Conservation (phyloP, 2,888 invertebrate species). For the Abscondita cerata region DNA sequence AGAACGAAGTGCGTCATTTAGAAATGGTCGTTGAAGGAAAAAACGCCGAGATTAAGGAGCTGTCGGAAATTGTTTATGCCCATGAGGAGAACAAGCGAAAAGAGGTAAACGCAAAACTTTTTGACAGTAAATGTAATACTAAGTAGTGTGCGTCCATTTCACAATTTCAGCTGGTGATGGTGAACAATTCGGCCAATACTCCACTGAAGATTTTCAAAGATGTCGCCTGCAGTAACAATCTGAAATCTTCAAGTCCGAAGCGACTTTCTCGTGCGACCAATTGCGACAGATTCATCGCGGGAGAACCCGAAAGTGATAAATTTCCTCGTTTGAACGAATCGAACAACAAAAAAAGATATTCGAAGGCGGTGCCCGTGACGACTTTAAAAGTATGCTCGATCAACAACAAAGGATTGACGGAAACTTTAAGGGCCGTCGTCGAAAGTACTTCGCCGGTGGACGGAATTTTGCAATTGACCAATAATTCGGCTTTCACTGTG, state of each 20-base stretch:
- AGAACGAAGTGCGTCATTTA: neutral
- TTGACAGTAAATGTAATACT: no score
- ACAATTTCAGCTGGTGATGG: no score
- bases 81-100: neutral
- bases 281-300: neutral
- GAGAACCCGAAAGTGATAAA: neutral
- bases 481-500: conserved; percentile 23
- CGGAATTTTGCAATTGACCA: conserved; percentile 23
- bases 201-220: neutral
- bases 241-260: no score
- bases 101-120: neutral
- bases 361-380: conserved; percentile 10
- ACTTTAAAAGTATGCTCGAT: conserved; percentile 25
- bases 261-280: no score
- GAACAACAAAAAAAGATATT: neutral
- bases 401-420: conserved; percentile 20
- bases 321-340: neutral
- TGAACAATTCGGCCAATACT: no score
- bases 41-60: neutral
- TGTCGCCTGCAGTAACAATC: neutral
- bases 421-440: conserved; percentile 22
- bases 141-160: no score
- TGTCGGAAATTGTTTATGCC: neutral
- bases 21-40: neutral
- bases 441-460: conserved; percentile 27